Percentiles rank a stretch among this genome's conserved stretches.
Evolutionary conservation across 2,113 vertebrate species (phyloP).

Genomic region (Hiodon alosoides): DNA sequence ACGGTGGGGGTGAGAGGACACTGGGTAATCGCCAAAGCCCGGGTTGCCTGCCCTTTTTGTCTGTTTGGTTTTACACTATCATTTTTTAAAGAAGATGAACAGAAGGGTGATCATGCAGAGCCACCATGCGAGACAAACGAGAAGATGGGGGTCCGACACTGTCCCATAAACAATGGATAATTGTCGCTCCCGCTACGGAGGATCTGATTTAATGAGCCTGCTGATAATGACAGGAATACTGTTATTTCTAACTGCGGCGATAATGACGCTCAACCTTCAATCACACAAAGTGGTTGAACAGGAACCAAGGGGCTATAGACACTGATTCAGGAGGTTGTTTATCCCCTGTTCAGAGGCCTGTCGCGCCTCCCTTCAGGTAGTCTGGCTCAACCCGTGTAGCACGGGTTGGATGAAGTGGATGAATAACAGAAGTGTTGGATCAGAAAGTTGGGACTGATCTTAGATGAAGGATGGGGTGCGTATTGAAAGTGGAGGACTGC

Average conservation of each 20-base stretch:
- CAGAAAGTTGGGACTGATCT: too few relatives aligned
- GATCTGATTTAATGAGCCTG: slow-evolving; percentile 5
- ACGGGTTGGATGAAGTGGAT: too few relatives aligned
- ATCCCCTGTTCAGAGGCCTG: too few relatives aligned
- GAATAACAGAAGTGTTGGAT: too few relatives aligned
- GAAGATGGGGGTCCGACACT: neutral
- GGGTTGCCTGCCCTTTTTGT: neutral
- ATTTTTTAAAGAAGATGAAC: slow-evolving; percentile 33
- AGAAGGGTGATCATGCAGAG: slow-evolving; percentile 20
- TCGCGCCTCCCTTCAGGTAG: too few relatives aligned
- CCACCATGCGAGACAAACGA: neutral
- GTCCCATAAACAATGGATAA: slow-evolving; percentile 16
- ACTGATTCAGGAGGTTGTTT: too few relatives aligned
- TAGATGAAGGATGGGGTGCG: too few relatives aligned
- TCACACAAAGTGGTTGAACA: too few relatives aligned
- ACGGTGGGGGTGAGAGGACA: too few relatives aligned
- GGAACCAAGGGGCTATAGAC: too few relatives aligned
- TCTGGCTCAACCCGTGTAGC: too few relatives aligned
- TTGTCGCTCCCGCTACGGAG: neutral
- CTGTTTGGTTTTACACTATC: slow-evolving; percentile 1
- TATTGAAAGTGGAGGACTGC: too few relatives aligned
- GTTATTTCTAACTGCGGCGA: slow-evolving; percentile 17
- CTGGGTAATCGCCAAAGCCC: neutral
- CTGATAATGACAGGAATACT: slow-evolving; percentile 21
- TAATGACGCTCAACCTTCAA: neutral